phyloP scores from a whole-genome alignment of 1,140 invertebrate species.

The Cardiocondyla obscurior region DNA sequence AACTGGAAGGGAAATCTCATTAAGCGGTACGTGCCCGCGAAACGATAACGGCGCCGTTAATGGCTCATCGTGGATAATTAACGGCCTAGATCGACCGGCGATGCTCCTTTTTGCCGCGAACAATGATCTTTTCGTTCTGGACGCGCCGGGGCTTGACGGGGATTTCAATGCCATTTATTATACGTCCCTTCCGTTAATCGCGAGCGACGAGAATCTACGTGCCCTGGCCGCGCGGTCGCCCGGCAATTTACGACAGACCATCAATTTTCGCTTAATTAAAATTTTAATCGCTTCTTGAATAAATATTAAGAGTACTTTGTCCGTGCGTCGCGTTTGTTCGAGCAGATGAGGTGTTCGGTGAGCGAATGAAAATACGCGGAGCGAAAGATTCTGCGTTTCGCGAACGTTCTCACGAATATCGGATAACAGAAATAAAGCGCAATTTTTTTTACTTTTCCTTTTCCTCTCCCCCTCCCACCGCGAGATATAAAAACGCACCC shows the following conservation, averaged over 20 bases:
- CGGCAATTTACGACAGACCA: constrained; percentile 20
- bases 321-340: neutral
- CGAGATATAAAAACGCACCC: no score
- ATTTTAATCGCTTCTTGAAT: neutral
- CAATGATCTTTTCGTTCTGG: constrained; percentile 57
- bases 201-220: neutral
- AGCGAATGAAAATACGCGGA: neutral
- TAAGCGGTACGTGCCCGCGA: constrained; percentile 61
- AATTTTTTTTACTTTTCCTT: no score
- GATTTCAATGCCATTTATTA: constrained; percentile 37
- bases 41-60: constrained; percentile 69
- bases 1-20: constrained; percentile 71
- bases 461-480: no score
- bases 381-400: neutral
- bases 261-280: neutral
- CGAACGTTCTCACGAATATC: neutral
- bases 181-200: neutral
- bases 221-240: neutral
- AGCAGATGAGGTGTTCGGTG: neutral
- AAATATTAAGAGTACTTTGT: neutral
- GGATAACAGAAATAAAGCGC: no score
- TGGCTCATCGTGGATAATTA: constrained; percentile 68
- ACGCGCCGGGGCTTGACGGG: constrained; percentile 28
- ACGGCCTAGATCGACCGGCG: constrained; percentile 40
- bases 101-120: constrained; percentile 33